Evolutionary conservation across 2,888 invertebrate species (phyloP), one percentile per base, ranked within the genome.

Genomic region (Cantharis rufa): DNA sequence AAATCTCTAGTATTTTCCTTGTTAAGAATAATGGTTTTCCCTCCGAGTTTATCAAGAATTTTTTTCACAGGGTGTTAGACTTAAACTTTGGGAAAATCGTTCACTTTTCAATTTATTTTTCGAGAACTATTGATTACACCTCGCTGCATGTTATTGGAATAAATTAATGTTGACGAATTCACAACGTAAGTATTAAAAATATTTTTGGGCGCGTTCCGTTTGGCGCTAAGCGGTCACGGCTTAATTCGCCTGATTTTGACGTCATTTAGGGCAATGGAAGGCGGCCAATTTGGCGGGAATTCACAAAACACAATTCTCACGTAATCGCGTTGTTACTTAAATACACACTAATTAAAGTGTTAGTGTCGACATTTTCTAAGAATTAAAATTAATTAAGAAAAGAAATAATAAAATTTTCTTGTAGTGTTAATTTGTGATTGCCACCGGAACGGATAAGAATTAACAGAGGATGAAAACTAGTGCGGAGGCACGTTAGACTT

Each of bases 381-480:
- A 48, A 48, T 48, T n/a, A 48, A 32, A 48, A 48, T 48, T 48
- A 48, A 48, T 48, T 48, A 48, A 48, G 48, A 48, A 48, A 48
- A 48, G 48, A 48, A 48, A 48, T n/a, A 66, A 66, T 66, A 66
- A 66, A 66, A 66, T 77, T 68, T 62, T 74, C 69, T 74, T 69
- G 72, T 70, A 64, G 72, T 78, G 72, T 77, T 78, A 78, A 78
- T 72, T 78, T 75, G 71, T 72, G 72, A 78, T 78, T 74, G 77
- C 68, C 62, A 74, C 68, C 70, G 73, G 74, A 79, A 74, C 68
- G 75, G 77, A 77, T 74, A 78, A 78, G 78, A 78, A 78, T 78
- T 78, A 78, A 72, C 72, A 75, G 75, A 75, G 71, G 74, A 78
- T 78, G 70, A 74, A 78, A 78, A 72, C 72, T 78, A 75, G 78